phyloP scores from a whole-genome alignment of 1,140 invertebrate genomes.

The Lasaia peninsularis region DNA sequence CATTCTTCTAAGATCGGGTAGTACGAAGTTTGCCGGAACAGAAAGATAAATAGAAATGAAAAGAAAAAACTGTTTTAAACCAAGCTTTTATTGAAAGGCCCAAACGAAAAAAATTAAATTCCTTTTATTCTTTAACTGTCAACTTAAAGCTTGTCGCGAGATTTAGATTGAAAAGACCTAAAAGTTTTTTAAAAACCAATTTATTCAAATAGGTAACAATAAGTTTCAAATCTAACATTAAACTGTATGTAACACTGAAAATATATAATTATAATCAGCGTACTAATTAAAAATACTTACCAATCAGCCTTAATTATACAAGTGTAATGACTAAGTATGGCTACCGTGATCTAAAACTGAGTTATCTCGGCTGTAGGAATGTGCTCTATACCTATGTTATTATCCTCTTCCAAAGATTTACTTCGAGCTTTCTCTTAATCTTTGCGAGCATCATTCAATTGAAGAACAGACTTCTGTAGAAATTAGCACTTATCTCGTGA shows the following conservation, averaged over 20 bases:
- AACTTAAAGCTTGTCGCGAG: too few relatives aligned
- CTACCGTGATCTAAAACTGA: background rate
- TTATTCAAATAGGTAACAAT: background rate
- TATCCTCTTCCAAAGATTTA: slow-evolving; percentile 27
- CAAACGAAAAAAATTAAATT: too few relatives aligned
- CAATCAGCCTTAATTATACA: slow-evolving; percentile 3
- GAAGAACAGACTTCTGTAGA: background rate
- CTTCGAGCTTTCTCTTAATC: slow-evolving; percentile 37
- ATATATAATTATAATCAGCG: background rate
- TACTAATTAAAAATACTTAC: slow-evolving; percentile 1
- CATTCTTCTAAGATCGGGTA: too few relatives aligned
- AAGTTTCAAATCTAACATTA: background rate
- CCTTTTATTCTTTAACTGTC: too few relatives aligned
- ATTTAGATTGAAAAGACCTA: too few relatives aligned
- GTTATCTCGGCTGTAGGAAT: slow-evolving; percentile 8
- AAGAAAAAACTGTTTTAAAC: too few relatives aligned
- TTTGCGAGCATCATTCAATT: slow-evolving; percentile 23
- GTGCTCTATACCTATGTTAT: slow-evolving; percentile 22
- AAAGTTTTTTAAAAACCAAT: too few relatives aligned
- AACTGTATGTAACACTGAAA: background rate
- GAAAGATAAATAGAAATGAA: too few relatives aligned
- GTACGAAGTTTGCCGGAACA: too few relatives aligned
- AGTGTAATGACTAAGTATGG: background rate
- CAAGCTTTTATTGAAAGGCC: too few relatives aligned
- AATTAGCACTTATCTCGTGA: background rate